Evolutionary conservation across 2,113 vertebrate genomes (phyloP).

Genomic region (Nerophis ophidion): DNA sequence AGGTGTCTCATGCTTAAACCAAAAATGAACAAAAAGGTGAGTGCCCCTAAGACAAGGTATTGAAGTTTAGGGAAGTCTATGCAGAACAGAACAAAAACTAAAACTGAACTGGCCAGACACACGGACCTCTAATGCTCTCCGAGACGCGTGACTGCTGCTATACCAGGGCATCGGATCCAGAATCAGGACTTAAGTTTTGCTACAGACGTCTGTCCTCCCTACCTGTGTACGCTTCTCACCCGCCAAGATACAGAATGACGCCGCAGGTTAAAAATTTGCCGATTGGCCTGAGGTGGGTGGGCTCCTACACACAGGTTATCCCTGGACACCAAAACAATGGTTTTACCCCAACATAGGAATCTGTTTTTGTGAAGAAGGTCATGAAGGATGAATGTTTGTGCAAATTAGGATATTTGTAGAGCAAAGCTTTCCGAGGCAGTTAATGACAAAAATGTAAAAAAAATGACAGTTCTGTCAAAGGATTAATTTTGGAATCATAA

Average conservation of each 20-base stretch:
- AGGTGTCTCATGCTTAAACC: no score
- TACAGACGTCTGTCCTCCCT: conserved; percentile 3
- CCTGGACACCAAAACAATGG: conserved; percentile 24
- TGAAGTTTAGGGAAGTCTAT: no score
- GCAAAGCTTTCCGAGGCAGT: no score
- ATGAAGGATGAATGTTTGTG: neutral
- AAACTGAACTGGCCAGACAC: conserved; percentile 22
- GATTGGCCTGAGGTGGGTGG: conserved; percentile 71
- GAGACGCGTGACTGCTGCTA: conserved; percentile 20
- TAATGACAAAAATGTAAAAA: no score
- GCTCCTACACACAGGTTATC: conserved; percentile 11
- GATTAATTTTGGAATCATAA: no score
- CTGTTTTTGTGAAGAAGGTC: neutral
- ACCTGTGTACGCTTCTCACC: conserved; percentile 44
- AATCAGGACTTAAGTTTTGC: conserved; percentile 12
- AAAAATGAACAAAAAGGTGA: no score
- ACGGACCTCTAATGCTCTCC: conserved; percentile 61
- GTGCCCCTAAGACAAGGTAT: no score
- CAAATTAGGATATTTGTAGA: no score
- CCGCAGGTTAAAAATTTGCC: conserved; percentile 73
- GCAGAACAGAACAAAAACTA: no score
- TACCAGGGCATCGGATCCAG: conserved; percentile 20
- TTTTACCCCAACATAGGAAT: neutral
- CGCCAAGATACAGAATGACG: conserved; percentile 80
- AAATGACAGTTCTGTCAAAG: no score